Evolutionary conservation across 2,888 invertebrate species (phyloP).

Genomic region (Syritta pipiens): DNA sequence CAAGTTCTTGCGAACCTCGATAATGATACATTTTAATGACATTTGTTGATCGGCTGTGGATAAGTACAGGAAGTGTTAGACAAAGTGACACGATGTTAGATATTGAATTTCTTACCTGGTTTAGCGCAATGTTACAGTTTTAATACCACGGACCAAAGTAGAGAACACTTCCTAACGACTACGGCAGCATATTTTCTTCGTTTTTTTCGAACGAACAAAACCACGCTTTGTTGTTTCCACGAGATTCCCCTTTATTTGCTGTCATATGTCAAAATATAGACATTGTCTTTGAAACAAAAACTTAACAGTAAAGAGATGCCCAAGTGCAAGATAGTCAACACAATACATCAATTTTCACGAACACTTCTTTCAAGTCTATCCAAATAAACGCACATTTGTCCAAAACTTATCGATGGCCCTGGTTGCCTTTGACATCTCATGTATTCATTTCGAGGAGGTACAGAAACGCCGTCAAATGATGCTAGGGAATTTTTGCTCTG

Average conservation of each 20-base stretch:
- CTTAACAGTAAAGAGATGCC: no score
- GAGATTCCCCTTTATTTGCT: no score
- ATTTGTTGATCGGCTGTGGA: slow-evolving; percentile 69
- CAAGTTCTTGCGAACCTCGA: slow-evolving; percentile 76
- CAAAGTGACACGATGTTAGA: background rate
- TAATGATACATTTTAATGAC: slow-evolving; percentile 73
- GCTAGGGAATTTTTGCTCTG: no score
- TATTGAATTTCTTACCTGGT: background rate
- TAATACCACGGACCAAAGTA: slow-evolving; percentile 7
- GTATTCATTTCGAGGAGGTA: no score
- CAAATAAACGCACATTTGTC: no score
- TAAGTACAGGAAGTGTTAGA: background rate
- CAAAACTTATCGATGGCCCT: no score
- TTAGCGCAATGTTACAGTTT: background rate
- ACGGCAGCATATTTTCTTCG: slow-evolving; percentile 32
- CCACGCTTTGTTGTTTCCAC: slow-evolving; percentile 44
- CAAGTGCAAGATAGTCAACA: no score
- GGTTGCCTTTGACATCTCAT: no score
- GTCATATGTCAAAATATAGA: slow-evolving; percentile 4
- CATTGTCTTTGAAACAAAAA: no score
- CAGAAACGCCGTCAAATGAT: no score
- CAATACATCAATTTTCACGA: no score
- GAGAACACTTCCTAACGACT: background rate
- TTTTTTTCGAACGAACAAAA: slow-evolving; percentile 14
- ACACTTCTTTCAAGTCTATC: no score